These are phyloP conservation scores for Hypocryptadius cinnamomeus DNA, from an alignment of 2,113 vertebrate genomes.

Conservation along the genomic window DNA sequence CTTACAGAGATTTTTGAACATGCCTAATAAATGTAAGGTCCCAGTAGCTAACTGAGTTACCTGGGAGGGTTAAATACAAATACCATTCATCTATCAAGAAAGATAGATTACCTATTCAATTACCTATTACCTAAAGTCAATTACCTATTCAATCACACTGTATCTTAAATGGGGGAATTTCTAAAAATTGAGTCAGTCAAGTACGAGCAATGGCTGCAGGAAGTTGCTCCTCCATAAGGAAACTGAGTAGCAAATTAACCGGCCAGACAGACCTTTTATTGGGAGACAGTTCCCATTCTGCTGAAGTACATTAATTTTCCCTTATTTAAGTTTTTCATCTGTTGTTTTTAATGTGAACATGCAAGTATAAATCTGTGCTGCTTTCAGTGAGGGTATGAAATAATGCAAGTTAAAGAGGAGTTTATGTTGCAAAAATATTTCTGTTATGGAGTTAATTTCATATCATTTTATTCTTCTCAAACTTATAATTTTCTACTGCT, in stretches of 20 bases:
- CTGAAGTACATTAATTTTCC: not conserved
- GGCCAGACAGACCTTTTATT: not conserved
- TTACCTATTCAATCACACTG: not conserved
- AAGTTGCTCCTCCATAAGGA: not conserved
- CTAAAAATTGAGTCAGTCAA: not conserved
- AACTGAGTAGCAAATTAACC: not conserved
- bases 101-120: not conserved
- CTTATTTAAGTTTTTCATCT: not conserved
- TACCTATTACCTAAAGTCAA: not conserved
- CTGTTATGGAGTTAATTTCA: slow-evolving; percentile 52
- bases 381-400: not conserved
- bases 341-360: not conserved
- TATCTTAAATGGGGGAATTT: not conserved
- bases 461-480: slow-evolving; percentile 50
- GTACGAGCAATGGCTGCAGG: not conserved
- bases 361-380: not conserved
- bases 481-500: slow-evolving; percentile 55
- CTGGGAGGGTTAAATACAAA: not conserved
- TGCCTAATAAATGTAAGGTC: not conserved
- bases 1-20: not conserved
- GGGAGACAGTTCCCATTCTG: not conserved
- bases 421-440: slow-evolving; percentile 46
- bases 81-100: not conserved
- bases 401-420: slow-evolving; percentile 19
- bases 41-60: not conserved